phyloP scores from a whole-genome alignment of 1,140 invertebrate genomes.

The Galendromus occidentalis region DNA sequence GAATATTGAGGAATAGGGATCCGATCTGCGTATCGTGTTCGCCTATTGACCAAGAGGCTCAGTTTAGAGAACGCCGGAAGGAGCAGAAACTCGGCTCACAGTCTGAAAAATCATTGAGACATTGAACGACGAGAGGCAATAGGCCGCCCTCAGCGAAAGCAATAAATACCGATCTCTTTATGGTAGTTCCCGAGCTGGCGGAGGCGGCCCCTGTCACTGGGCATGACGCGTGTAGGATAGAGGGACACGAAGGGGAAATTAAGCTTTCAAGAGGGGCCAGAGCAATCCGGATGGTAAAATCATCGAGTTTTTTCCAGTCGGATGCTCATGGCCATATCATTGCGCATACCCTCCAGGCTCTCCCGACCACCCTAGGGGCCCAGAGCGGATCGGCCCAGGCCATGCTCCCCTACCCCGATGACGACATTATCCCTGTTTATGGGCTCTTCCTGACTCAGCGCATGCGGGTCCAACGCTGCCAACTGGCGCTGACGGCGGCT shows the following conservation, averaged over 20 bases:
- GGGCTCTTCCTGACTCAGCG: background rate
- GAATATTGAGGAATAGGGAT: too few species aligned
- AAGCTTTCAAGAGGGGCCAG: background rate
- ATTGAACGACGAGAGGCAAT: too few species aligned
- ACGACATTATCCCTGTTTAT: slow-evolving; percentile 11
- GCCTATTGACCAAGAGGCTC: too few species aligned
- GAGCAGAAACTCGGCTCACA: too few species aligned
- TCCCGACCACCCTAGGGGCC: background rate
- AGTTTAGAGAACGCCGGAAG: too few species aligned
- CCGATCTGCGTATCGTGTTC: too few species aligned
- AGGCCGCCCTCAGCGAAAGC: background rate
- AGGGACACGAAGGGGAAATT: too few species aligned
- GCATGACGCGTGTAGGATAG: too few species aligned
- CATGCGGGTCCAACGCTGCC: too few species aligned
- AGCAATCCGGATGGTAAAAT: background rate
- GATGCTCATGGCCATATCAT: background rate
- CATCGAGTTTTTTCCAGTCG: slow-evolving; percentile 3
- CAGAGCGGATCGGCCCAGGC: background rate
- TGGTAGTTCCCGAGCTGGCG: background rate
- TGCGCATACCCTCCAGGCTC: background rate
- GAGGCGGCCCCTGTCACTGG: too few species aligned
- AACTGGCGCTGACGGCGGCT: too few species aligned
- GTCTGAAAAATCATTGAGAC: too few species aligned
- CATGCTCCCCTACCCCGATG: background rate
- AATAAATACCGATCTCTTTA: slow-evolving; percentile 11